These are phyloP conservation scores for Papilio xuthus DNA, from an alignment of 1,140 invertebrate species.

Conservation along the genomic window DNA sequence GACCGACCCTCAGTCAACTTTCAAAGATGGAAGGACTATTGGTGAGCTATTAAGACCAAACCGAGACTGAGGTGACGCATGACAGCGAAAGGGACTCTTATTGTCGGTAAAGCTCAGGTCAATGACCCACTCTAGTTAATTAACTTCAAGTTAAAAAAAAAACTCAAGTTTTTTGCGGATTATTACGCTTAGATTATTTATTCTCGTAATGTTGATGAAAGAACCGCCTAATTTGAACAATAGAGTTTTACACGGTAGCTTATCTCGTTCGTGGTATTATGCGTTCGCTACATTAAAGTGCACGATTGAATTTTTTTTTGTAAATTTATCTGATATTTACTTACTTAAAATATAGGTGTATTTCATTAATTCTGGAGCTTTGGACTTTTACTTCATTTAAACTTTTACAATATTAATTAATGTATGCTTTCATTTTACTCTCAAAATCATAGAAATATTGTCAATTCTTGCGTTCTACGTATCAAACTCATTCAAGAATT, in stretches of 20 bases:
- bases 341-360: no score
- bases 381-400: not conserved
- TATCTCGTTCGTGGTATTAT: conserved; percentile 1
- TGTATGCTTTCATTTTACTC: not conserved
- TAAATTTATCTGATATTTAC: not conserved
- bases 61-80: no score
- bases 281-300: conserved; percentile 9
- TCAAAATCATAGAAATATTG: not conserved
- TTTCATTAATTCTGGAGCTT: no score
- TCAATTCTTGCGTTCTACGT: not conserved
- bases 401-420: not conserved
- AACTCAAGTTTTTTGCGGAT: not conserved
- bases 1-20: no score
- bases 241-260: not conserved
- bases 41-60: no score
- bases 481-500: not conserved
- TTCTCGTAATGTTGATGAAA: not conserved
- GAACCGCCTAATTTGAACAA: not conserved
- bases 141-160: no score
- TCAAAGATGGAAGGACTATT: no score
- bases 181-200: not conserved
- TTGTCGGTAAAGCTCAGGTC: no score
- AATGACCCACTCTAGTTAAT: no score
- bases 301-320: not conserved
- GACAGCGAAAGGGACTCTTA: no score